Conservation (phyloP, 2,113 vertebrate species). For the Syngnathoides biaculeatus region DNA sequence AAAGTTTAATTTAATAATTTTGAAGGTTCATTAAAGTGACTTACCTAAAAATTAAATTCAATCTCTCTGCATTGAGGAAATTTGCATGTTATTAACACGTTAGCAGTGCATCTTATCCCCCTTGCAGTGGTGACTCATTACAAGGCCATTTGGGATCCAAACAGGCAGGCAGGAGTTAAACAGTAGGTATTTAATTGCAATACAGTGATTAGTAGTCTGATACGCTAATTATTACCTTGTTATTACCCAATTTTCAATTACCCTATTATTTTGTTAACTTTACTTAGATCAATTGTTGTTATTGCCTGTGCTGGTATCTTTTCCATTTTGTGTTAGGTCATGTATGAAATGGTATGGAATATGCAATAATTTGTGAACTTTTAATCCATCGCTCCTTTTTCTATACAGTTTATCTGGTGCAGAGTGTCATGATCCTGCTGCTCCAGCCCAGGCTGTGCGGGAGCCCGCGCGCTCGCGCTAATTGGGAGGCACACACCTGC, state of each 20-base stretch:
- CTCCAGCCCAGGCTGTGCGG: no score
- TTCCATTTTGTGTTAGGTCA: not conserved
- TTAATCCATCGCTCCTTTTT: not conserved
- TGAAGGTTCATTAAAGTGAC: not conserved
- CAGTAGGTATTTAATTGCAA: slow-evolving; percentile 45
- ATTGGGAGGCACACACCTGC: no score
- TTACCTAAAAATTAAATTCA: slow-evolving; percentile 10
- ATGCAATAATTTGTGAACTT: no score
- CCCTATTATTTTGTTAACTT: slow-evolving; percentile 41
- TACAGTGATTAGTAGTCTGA: slow-evolving; percentile 30
- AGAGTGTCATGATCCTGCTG: no score
- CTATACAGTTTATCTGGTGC: not conserved
- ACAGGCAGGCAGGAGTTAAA: slow-evolving; percentile 55
- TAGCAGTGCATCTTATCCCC: slow-evolving; percentile 12
- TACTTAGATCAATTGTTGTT: not conserved
- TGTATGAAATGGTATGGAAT: no score
- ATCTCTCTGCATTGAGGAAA: slow-evolving; percentile 4
- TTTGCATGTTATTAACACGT: slow-evolving; percentile 17
- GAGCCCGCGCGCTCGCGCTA: no score
- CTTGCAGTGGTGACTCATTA: slow-evolving; percentile 25
- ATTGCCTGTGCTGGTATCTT: not conserved
- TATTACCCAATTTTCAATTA: no score
- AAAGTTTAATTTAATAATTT: not conserved
- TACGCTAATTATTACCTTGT: no score
- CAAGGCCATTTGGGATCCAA: slow-evolving; percentile 41